Base-by-base conservation (phyloP, 1,140 invertebrate species). In the Aphis craccivora region DNA sequence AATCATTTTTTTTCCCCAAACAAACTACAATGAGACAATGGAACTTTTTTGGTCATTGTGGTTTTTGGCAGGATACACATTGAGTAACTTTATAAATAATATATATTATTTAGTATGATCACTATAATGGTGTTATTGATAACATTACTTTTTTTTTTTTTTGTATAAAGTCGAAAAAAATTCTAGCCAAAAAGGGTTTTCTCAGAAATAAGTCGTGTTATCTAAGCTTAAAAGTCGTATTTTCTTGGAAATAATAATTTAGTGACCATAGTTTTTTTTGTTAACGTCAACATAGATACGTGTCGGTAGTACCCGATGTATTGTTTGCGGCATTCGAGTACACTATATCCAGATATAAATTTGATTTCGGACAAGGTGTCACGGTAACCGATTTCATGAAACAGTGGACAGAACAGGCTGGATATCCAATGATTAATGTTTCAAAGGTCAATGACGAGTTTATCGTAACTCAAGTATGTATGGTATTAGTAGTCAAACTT, bases 321-420 rank as follows among this genome's bases (percentile, higher is more conserved):
- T 35, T 92, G 18, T 92, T 76, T 22, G 67, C 18, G 20, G 67
- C 90, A 4, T 92, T 92, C 1, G 67, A 92, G 23, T 11, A 43
- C 8, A 92, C 90, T 23, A 8, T 92, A 14, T 22, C 53, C 37
- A 20, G 96, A 0, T 97, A 96, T 94, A 94, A 97, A 95, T 95
- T 97, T 96, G 94, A 95, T 94, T 91, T 95, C 93, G 94, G 95
- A 7, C 95, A 94, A 35, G 91, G 37, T 60, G 55, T 94, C 94
- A 95, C 37, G 94, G 95, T 97, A 14, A 96, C 96, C 0, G 95
- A 96, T 35, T 97, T 99, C 87, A 98, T 99, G 97, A 97, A 98
- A 94, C 98, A 98, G 0, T 99, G 98, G 98, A 98, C 98, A 0
- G 96, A 96, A 76, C 98, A 99, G 95, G 99, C 98, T 97, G 98